Percentiles rank a stretch among this genome's conserved stretches.
Evolutionary conservation across 1,140 invertebrate species (phyloP).

Genomic region (Bombus haemorrhoidalis): DNA sequence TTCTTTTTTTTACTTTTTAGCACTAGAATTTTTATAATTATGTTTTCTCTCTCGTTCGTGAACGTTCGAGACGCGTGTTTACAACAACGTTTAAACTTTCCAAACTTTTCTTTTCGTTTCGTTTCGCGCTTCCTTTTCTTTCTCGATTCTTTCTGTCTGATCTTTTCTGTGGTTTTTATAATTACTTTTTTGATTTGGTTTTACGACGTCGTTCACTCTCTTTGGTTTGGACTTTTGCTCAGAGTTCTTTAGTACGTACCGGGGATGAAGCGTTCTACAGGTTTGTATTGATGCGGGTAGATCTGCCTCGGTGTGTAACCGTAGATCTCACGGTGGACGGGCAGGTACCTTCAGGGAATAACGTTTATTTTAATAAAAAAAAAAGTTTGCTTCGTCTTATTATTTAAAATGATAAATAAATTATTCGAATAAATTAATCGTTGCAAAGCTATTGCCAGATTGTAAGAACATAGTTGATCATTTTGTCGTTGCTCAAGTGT

Average conservation of each 20-base stretch:
- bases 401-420: not conserved
- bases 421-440: too few species aligned
- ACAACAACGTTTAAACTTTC: slow-evolving; percentile 16
- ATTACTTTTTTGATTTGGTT: slow-evolving; percentile 43
- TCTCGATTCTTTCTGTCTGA: slow-evolving; percentile 56
- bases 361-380: not conserved
- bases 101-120: slow-evolving; percentile 57
- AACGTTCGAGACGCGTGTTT: slow-evolving; percentile 52
- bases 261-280: slow-evolving; percentile 90
- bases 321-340: slow-evolving; percentile 93
- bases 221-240: slow-evolving; percentile 72
- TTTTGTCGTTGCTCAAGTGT: too few species aligned
- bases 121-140: slow-evolving; percentile 54
- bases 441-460: too few species aligned
- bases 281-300: slow-evolving; percentile 92
- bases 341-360: slow-evolving; percentile 85
- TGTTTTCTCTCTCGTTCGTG: slow-evolving; percentile 24
- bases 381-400: not conserved
- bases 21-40: not conserved
- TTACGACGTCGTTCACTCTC: slow-evolving; percentile 61
- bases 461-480: too few species aligned
- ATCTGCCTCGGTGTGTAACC: slow-evolving; percentile 93
- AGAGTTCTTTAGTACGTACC: slow-evolving; percentile 87
- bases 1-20: not conserved
- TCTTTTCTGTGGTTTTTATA: slow-evolving; percentile 35